Evolutionary conservation across 2,113 vertebrate genomes (phyloP), one percentile per base, ranked within the genome.

Genomic region (Enhydra lutris): DNA sequence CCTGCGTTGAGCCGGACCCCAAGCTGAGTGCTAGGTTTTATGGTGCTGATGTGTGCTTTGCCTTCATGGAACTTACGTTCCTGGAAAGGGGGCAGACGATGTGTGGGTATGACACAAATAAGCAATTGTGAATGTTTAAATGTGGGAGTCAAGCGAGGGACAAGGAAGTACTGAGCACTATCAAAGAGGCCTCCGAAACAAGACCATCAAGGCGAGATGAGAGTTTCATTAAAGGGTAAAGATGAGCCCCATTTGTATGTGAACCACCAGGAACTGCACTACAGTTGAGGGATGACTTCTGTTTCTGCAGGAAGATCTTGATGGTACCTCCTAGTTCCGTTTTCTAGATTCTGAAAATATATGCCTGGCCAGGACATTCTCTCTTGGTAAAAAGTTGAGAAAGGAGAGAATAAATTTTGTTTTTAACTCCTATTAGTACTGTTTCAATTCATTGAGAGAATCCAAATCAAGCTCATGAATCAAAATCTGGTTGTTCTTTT

Each of bases 321-420:
- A 67, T 20, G 21, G 89, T 69, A 45, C 67, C n/a, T 93, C 80
- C 84, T 85, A 79, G 59, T 84, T 87, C 95, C 50, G 86, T 71
- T 95, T 78, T 79, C 89, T 57, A 34, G 79, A 95, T 95, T 87
- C 81, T 20, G 36, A 97, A 97, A 98, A 0, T 1, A 76, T 95
- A 57, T 39, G 18, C 52, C 52, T 97, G 96, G 21, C 95, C 0
- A 18, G 76, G 67, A 97, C 97, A 78, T 97, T 93, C 74, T 96
- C 85, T 93, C 59, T 91, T 36, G n/a, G 34, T 92, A 59, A 95
- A 63, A 82, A 59, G 18, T 91, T 52, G 26, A 73, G 50, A 81
- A 71, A 24, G 23, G 36, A 20, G 50, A 84, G 61, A 50, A 69
- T 63, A 69, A 69, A 42, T 93, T 69, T 14, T 86, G 24, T 65